A percentile compares a stretch with the other conserved stretches of the same genome.
Conservation (phyloP, 2,888 invertebrate genomes). For the Synanthedon myopaeformis region DNA sequence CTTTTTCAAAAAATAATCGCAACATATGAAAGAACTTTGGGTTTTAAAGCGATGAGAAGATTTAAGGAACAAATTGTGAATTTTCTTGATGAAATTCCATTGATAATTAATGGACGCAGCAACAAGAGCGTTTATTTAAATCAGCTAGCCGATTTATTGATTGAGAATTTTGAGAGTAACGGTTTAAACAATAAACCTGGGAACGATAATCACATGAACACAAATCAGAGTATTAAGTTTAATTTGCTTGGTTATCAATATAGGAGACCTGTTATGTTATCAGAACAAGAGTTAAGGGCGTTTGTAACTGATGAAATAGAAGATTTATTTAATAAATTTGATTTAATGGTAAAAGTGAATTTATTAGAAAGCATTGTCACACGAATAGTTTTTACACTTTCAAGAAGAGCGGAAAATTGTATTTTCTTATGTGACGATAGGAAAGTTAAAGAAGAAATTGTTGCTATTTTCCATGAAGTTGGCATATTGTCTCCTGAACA, state of each 20-base stretch:
- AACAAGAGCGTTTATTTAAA: constrained; percentile 19
- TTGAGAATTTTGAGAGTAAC: constrained; percentile 13
- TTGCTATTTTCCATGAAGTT: constrained; percentile 16
- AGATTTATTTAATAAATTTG: constrained; percentile 15
- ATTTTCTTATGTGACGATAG: constrained; percentile 14
- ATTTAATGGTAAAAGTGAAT: constrained; percentile 12
- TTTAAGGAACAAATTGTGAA: constrained; percentile 19
- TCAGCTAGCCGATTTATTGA: constrained; percentile 21
- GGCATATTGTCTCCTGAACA: constrained; percentile 19
- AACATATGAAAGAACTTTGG: constrained; percentile 13
- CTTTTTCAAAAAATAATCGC: constrained; percentile 17
- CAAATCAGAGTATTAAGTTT: constrained; percentile 1
- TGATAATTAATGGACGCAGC: constrained; percentile 8
- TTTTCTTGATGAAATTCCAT: constrained; percentile 15
- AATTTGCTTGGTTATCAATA: constrained; percentile 5
- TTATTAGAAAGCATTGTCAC: constrained; percentile 18
- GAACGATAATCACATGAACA: constrained; percentile 1
- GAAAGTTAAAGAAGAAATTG: constrained; percentile 20
- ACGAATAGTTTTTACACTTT: neutral
- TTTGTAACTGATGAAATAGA: constrained; percentile 21
- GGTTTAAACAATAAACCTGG: constrained; percentile 1
- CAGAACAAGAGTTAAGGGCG: constrained; percentile 21
- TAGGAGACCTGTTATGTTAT: constrained; percentile 11
- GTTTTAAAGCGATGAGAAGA: constrained; percentile 10
- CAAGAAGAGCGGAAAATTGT: constrained; percentile 22